Evolutionary conservation across 2,113 vertebrate genomes (phyloP).

Genomic region (Petroica traversi): DNA sequence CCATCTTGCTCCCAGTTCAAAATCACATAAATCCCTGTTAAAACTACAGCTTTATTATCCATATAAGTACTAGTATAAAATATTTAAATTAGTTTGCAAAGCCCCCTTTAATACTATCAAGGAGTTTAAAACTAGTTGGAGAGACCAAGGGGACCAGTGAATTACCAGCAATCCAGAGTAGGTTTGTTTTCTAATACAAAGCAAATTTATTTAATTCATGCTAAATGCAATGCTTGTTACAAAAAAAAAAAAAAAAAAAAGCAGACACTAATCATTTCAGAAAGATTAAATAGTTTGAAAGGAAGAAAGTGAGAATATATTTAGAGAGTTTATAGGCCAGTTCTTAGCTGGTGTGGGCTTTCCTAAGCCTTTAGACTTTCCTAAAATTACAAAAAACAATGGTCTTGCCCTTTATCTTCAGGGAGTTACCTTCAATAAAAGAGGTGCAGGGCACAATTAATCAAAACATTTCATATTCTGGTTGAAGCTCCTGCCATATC

Average conservation of each 20-base stretch:
- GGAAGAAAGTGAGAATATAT: background rate
- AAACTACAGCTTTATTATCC: slow-evolving; percentile 1
- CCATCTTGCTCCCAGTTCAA: background rate
- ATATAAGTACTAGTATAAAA: background rate
- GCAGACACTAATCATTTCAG: background rate
- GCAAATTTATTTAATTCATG: background rate
- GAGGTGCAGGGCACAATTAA: background rate
- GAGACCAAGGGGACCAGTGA: background rate
- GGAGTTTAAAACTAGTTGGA: background rate
- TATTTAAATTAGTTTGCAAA: background rate
- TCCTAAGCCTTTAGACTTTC: background rate
- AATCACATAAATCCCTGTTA: background rate
- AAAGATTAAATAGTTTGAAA: background rate
- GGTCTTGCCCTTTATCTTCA: background rate
- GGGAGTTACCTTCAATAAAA: background rate
- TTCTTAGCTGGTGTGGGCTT: background rate
- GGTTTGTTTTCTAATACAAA: background rate
- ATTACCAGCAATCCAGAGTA: background rate
- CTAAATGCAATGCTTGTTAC: background rate
- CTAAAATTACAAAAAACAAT: background rate
- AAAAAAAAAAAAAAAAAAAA: background rate
- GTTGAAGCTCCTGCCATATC: background rate
- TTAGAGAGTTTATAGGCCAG: background rate
- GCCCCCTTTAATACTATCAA: background rate
- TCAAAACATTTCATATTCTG: background rate